These are phyloP conservation scores for Melipona bicolor DNA, from an alignment of 2,888 invertebrate species.

Conservation along the genomic window DNA sequence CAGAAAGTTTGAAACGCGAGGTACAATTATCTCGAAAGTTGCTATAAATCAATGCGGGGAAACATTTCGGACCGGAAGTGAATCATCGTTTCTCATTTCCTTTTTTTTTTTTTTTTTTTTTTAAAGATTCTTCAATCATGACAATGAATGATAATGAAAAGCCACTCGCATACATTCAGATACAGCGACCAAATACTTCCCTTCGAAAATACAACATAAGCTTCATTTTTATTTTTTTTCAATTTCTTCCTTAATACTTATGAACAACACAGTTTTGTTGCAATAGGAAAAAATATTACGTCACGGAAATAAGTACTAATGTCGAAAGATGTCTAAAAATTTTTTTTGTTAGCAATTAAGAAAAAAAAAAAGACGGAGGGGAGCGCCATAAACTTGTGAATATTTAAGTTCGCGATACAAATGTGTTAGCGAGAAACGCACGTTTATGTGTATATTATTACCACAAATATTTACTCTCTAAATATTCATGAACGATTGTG, in stretches of 20 bases:
- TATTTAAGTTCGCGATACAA: background rate
- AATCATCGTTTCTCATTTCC: background rate
- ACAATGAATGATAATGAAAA: constrained; percentile 68
- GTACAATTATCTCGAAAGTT: background rate
- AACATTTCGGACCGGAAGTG: background rate
- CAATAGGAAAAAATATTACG: constrained; percentile 19
- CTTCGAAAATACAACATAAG: constrained; percentile 28
- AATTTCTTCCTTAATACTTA: constrained; percentile 32
- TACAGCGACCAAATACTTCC: constrained; percentile 45
- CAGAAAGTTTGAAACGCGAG: constrained; percentile 17
- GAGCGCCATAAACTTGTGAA: background rate
- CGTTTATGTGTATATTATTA: constrained; percentile 8
- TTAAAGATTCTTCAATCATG: constrained; percentile 1
- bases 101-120: too few relatives aligned
- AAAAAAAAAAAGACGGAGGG: background rate
- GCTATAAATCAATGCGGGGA: background rate
- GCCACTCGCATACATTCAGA: constrained; percentile 58
- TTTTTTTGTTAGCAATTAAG: constrained; percentile 17
- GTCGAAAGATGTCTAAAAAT: constrained; percentile 33
- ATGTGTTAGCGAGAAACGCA: constrained; percentile 14
- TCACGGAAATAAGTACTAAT: constrained; percentile 45
- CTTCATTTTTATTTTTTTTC: constrained; percentile 1
- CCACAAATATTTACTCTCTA: constrained; percentile 35
- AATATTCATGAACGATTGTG: constrained; percentile 10
- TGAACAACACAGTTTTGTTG: constrained; percentile 5